Percentiles rank a stretch among this genome's conserved stretches.
phyloP scores from a whole-genome alignment of 1,140 invertebrate species.

The Charaxes varanes region DNA sequence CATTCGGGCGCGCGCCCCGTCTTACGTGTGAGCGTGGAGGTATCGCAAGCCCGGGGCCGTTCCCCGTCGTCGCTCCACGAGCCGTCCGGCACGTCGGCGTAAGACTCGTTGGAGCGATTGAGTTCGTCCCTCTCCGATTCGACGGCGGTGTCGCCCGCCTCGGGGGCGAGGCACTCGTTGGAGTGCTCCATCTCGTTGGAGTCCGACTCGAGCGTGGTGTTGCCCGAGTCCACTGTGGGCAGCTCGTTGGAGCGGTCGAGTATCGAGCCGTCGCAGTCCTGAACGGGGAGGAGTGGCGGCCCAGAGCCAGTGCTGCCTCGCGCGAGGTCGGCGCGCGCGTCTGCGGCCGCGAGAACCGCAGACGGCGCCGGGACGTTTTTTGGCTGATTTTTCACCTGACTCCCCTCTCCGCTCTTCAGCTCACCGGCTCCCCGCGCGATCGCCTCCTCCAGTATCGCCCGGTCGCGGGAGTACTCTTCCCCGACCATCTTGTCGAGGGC shows the following conservation, averaged over 20 bases:
- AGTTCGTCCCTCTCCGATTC: conserved; percentile 53
- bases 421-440: conserved; percentile 46
- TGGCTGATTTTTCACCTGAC: conserved; percentile 28
- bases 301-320: conserved; percentile 31
- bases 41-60: conserved; percentile 18
- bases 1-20: conserved; percentile 34
- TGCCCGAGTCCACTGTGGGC: conserved; percentile 27
- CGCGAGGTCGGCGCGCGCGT: conserved; percentile 48
- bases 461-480: conserved; percentile 37
- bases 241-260: conserved; percentile 24
- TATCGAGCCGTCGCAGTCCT: conserved; percentile 7
- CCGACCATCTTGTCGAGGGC: conserved; percentile 46
- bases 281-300: conserved; percentile 15
- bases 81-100: conserved; percentile 50
- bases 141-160: conserved; percentile 42
- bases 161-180: conserved; percentile 60
- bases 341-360: conserved; percentile 62
- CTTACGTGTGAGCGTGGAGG: conserved; percentile 28
- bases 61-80: conserved; percentile 45
- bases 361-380: conserved; percentile 70
- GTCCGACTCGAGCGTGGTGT: conserved; percentile 35
- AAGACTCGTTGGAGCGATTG: conserved; percentile 67
- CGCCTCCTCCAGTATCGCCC: conserved; percentile 46
- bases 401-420: conserved; percentile 7
- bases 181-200: conserved; percentile 36